phyloP scores from a whole-genome alignment of 2,888 invertebrate genomes.

The Clanis bilineata region DNA sequence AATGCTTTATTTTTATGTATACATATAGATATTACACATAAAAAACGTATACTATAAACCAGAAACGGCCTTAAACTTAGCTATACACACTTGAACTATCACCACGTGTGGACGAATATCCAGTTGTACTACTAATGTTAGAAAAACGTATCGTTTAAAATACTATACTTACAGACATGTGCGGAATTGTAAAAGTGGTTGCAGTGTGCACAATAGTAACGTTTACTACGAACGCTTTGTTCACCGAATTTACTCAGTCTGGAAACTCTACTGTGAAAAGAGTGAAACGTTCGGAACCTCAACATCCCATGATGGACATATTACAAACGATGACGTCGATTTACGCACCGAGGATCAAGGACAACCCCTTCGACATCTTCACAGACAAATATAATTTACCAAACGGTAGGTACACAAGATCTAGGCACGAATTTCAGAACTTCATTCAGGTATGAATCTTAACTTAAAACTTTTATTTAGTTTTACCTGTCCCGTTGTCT shows the following conservation, averaged over 20 bases:
- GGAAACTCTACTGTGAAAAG: not conserved
- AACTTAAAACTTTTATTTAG: no score
- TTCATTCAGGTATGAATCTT: no score
- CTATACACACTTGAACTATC: not conserved
- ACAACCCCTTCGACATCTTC: conserved; percentile 46
- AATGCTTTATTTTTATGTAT: not conserved
- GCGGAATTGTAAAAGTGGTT: not conserved
- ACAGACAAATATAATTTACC: conserved; percentile 50
- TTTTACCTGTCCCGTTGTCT: no score
- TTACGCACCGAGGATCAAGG: conserved; percentile 37
- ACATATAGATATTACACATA: no score
- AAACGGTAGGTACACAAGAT: conserved; percentile 36
- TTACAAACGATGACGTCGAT: conserved; percentile 41
- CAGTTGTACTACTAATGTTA: not conserved
- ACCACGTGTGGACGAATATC: not conserved
- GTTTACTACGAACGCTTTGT: not conserved
- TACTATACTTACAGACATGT: not conserved
- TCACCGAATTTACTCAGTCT: not conserved
- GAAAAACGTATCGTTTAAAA: not conserved
- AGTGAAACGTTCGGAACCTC: conserved; percentile 31
- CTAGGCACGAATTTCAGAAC: not conserved
- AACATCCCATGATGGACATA: conserved; percentile 42
- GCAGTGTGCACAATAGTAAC: not conserved
- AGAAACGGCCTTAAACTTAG: no score
- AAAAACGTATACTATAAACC: no score